Conservation (phyloP, 2,797 vertebrate genomes). For the Nyctalus aviator region DNA sequence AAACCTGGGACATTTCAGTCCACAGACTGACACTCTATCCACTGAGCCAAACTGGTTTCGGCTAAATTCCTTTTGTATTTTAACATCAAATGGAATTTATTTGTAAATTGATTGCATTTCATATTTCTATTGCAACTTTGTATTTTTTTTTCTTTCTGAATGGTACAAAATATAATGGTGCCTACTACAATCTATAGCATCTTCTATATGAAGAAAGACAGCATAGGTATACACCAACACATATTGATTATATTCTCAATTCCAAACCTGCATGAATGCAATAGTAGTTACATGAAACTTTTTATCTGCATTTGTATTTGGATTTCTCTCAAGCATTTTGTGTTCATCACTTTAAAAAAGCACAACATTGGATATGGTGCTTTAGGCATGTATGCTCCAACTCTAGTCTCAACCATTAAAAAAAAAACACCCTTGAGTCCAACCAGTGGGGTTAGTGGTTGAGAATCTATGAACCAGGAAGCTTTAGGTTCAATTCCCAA, state of each 20-base stretch:
- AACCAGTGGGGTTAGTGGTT: no score
- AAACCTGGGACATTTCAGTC: no score
- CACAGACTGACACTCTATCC: no score
- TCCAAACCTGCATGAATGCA: neutral
- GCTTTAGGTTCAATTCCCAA: no score
- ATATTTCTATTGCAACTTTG: neutral
- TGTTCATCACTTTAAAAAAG: neutral
- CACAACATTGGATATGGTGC: neutral
- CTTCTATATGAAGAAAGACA: neutral
- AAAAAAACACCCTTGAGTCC: neutral
- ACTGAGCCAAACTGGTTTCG: no score
- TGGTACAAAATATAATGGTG: neutral
- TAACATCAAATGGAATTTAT: neutral
- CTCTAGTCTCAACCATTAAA: neutral
- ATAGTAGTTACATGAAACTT: neutral
- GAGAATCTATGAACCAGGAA: no score
- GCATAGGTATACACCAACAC: neutral
- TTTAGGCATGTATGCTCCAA: neutral
- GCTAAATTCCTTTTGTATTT: neutral
- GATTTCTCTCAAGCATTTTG: neutral
- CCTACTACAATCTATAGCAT: neutral
- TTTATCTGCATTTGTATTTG: neutral
- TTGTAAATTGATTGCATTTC: neutral
- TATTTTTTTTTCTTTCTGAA: neutral
- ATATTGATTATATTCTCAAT: neutral